Base-by-base conservation (phyloP, 2,113 vertebrate species). In the Salvelinus namaycush region DNA sequence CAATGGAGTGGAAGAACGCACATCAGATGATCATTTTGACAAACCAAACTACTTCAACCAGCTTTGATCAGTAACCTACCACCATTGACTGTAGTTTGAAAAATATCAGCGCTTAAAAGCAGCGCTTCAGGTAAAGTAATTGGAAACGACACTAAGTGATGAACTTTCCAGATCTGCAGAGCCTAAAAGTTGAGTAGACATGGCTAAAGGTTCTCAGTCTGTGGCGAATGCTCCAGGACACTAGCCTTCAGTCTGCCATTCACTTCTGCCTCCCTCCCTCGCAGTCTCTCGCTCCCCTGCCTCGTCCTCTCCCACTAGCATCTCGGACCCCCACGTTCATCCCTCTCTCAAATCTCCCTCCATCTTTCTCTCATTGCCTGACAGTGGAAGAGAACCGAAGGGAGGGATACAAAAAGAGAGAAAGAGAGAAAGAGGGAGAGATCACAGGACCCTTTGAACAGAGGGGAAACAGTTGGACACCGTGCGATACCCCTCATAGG, bases 381-480 rank as follows among this genome's bases (percentile, higher is more conserved):
- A 72, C 18, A 18, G 18, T 16, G 12, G 59, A 39, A 57, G 59
- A 74, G 31, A 70, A 34, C 39, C 68, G 68, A 64, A 62, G 20
- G 24, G 64, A 1, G n/a, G 76, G 51, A 51, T 5, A 77, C 12
- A 8, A 3, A 0, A 14, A 3, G 31, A 72, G 51, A 22, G 71
- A 48, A 11, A 26, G 72, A 59, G 22, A 73, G 48, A 48, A 11
- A 29, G 72, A 64, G 22, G 73, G 48, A 80, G 68, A 77, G 75
- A 81, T 83, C 81, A 83, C 70, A 86, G 73, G 74, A 54, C 70
- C 24, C 66, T 87, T 85, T 82, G 75, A 85, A 83, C 70, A 5
- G 76, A 74, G 67, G 74, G 62, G 51, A 83, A 81, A 85, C 81
- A 85, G 85, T 74, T 72, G 79, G 76, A 74, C 68, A 78, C 3